These are phyloP conservation scores for Cliona cf. orientalis DNA, from an alignment of 37 sponge, comb jelly and placozoan species.

Conservation along the genomic window DNA sequence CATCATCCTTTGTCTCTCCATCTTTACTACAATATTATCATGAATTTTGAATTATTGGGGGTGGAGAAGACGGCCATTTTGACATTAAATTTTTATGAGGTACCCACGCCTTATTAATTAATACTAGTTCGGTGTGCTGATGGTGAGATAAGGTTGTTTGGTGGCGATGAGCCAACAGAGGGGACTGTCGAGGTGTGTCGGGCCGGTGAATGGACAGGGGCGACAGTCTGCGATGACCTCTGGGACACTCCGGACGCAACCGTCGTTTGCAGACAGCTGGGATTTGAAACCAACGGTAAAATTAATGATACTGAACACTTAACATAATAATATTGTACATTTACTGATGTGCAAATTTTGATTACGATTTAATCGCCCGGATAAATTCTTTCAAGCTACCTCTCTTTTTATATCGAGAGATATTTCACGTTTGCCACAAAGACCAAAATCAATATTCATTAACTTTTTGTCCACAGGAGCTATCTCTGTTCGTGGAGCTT, in stretches of 20 bases:
- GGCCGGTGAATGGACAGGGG: neutral
- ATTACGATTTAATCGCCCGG: no score
- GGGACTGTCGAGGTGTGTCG: constrained; percentile 35
- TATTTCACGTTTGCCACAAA: no score
- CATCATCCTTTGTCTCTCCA: neutral
- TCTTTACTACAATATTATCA: neutral
- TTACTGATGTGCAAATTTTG: no score
- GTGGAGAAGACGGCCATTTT: neutral
- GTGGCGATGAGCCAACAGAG: neutral
- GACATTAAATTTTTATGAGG: neutral
- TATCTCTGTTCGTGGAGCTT: neutral
- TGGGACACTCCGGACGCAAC: constrained; percentile 7
- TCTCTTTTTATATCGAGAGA: no score
- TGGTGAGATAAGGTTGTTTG: constrained; percentile 27
- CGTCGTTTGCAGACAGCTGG: constrained; percentile 31
- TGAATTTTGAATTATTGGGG: neutral
- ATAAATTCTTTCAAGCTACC: no score
- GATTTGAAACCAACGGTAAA: neutral
- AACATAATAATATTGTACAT: no score
- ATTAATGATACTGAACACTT: no score
- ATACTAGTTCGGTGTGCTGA: constrained; percentile 16
- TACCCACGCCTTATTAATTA: neutral
- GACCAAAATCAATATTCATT: no score
- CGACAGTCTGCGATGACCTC: constrained; percentile 11
- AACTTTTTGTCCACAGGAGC: no score